A percentile compares a stretch with the other conserved stretches of the same genome.
phyloP scores from a whole-genome alignment of 2,888 invertebrate genomes.

The Carabus problematicus region DNA sequence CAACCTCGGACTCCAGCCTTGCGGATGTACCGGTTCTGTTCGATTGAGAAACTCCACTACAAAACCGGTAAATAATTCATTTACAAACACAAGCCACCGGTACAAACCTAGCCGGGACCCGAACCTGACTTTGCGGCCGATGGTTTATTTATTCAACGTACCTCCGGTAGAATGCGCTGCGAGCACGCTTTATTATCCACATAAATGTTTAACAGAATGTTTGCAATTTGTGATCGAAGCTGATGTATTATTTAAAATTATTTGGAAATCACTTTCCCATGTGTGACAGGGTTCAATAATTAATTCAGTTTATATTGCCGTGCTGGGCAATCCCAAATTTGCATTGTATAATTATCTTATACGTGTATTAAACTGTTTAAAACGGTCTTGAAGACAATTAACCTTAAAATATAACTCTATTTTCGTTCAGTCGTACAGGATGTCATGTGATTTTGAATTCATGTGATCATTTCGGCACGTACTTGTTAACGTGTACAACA shows the following conservation, averaged over 20 bases:
- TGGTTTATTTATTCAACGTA: constrained; percentile 35
- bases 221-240: constrained; percentile 17
- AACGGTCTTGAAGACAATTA: too few relatives aligned
- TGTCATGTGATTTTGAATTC: too few relatives aligned
- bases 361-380: too few relatives aligned
- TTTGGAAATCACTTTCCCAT: constrained; percentile 24
- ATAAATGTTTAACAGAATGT: constrained; percentile 33
- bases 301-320: too few relatives aligned
- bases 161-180: constrained; percentile 20
- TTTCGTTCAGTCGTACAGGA: too few relatives aligned
- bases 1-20: too few relatives aligned
- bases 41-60: constrained; percentile 23
- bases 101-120: constrained; percentile 28
- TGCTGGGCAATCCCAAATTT: too few relatives aligned
- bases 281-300: background rate
- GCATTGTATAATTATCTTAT: too few relatives aligned
- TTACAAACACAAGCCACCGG: constrained; percentile 36
- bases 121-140: constrained; percentile 26
- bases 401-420: too few relatives aligned
- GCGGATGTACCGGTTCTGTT: background rate
- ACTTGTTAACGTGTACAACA: too few relatives aligned
- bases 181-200: constrained; percentile 25
- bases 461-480: too few relatives aligned
- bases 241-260: constrained; percentile 29
- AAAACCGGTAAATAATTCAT: constrained; percentile 37